Evolutionary conservation across 2,113 vertebrate genomes (phyloP).

Genomic region (Phalacrocorax carbo): DNA sequence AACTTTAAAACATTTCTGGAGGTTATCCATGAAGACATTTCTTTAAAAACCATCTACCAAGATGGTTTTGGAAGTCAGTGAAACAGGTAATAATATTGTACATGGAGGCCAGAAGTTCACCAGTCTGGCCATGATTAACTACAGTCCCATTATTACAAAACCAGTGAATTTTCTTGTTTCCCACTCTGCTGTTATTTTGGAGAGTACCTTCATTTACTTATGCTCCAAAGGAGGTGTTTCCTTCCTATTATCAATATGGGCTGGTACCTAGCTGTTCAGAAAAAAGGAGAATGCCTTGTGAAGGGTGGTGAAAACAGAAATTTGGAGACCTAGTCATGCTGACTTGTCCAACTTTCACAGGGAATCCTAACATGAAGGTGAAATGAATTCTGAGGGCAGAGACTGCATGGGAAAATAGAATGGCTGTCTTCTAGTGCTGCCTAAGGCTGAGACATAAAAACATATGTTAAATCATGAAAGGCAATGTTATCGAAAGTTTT

Average conservation of each 20-base stretch:
- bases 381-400: background rate
- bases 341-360: background rate
- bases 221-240: accelerated
- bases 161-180: background rate
- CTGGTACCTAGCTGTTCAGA: background rate
- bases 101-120: background rate
- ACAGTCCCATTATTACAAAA: background rate
- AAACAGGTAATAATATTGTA: background rate
- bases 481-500: background rate
- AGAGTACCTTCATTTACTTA: background rate
- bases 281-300: background rate
- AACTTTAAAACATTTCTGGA: background rate
- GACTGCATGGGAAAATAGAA: background rate
- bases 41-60: background rate
- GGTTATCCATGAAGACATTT: background rate
- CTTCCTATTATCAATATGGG: background rate
- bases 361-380: background rate
- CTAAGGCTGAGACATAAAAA: background rate
- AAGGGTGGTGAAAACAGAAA: background rate
- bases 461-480: background rate
- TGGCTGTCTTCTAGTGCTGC: background rate
- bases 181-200: background rate
- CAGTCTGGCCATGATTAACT: background rate
- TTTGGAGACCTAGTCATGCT: background rate
- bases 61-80: background rate